Percentiles rank a stretch among this genome's conserved stretches.
Evolutionary conservation across 2,113 vertebrate species (phyloP).

Genomic region (Chionomys nivalis): DNA sequence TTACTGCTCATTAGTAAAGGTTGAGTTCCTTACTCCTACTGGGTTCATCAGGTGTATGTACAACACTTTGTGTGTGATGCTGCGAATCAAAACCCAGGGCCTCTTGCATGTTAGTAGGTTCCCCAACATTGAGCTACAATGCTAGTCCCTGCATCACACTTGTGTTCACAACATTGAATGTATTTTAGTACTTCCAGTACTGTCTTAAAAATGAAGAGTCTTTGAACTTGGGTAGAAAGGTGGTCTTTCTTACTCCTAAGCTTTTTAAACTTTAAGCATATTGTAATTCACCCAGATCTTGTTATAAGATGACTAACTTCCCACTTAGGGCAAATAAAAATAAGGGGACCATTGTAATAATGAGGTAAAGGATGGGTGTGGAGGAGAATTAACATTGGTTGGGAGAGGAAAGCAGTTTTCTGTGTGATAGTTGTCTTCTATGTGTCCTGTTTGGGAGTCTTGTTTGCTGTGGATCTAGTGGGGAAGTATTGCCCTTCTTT

Average conservation of each 20-base stretch:
- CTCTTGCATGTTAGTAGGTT: background rate
- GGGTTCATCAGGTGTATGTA: background rate
- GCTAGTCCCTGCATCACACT: background rate
- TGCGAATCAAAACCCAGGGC: background rate
- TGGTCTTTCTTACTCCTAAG: conserved; percentile 59
- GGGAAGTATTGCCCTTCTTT: conserved; percentile 49
- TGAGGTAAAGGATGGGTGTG: conserved; percentile 60
- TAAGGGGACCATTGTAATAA: conserved; percentile 71
- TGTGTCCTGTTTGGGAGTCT: conserved; percentile 47
- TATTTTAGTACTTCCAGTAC: conserved; percentile 11
- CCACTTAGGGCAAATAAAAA: conserved; percentile 55
- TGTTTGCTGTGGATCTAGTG: conserved; percentile 57
- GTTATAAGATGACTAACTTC: conserved; percentile 69
- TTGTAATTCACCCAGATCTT: conserved; percentile 68
- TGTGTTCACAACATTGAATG: background rate
- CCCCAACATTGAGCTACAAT: background rate
- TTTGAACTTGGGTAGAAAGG: conserved; percentile 69
- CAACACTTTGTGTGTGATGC: background rate
- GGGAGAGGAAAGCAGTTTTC: conserved; percentile 68
- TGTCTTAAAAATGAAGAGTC: conserved; percentile 73
- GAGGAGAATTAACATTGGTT: background rate
- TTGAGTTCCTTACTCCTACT: conserved; percentile 8
- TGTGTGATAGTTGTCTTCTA: conserved; percentile 51
- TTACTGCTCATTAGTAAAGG: background rate
- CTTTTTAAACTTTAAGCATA: conserved; percentile 50